Base-by-base conservation (phyloP, 2,113 vertebrate species). In the Xiphophorus couchianus region DNA sequence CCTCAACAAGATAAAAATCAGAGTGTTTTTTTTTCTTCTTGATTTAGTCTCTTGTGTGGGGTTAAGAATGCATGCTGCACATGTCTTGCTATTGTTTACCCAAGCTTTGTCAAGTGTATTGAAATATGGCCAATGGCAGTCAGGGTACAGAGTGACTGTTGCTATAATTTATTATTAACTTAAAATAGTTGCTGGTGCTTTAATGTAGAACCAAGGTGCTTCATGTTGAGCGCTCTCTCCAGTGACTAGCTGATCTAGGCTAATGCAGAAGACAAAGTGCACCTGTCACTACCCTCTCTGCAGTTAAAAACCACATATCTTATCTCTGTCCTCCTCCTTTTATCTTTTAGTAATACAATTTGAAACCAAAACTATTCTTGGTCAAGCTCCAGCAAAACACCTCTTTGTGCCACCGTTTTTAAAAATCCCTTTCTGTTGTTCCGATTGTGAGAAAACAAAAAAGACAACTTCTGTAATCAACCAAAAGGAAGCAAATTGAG, bases 231-330 rank as follows among this genome's bases (percentile, higher is more conserved):
- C 62, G 39, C 62, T 83, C 66, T 76, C 88, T 84, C 76, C 25
- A 62, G 75, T 3, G 83, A 86, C 66, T 61, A 33, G 61, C 87
- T 84, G 76, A 88, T 88, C 76, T 79, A 80, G 85, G 73, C 81
- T 83, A 84, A 67, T 73, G 71, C 71, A 73, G 44, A 65, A 91
- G 93, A 93, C 92, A 87, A 92, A 93, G 90, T 89, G 90, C 86
- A 90, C 88, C 88, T 91, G 91, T 76, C 86, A 80, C 71, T 29
- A 71, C 68, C 74, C 78, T 75, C 82, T 88, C 84, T 90, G 89
- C 71, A 19, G 81, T 83, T 81, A 37, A 82, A 39, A 88, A 73
- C 78, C 29, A 68, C 64, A 19, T 48, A 62, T 17, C 69, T 71
- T 65, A 39, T 42, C 12, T 69, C 29, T 42, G 17, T 69, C 27